phyloP scores from a whole-genome alignment of 2,888 invertebrate genomes.

The Megaustenia siamemsis region DNA sequence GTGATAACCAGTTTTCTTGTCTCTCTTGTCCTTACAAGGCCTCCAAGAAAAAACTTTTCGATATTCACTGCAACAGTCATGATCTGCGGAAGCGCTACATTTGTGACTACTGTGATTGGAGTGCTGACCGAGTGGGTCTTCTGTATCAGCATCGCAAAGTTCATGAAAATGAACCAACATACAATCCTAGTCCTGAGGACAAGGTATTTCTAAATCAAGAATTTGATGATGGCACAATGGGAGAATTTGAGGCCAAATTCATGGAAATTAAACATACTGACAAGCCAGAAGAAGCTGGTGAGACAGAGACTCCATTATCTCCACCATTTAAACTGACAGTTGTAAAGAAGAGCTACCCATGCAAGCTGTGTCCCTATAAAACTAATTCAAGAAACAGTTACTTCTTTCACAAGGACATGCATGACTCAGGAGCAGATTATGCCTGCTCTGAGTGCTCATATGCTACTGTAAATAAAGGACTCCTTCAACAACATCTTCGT shows the following conservation, averaged over 20 bases:
- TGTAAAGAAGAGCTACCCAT: conserved; percentile 60
- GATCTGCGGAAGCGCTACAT: conserved; percentile 69
- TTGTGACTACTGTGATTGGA: conserved; percentile 77
- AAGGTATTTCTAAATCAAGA: conserved; percentile 71
- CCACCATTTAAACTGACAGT: conserved; percentile 59
- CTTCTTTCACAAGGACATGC: conserved; percentile 57
- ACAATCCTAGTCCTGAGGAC: conserved; percentile 65
- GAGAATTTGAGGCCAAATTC: conserved; percentile 60
- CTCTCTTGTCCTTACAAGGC: conserved; percentile 70
- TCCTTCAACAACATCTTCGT: conserved; percentile 71
- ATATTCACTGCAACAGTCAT: conserved; percentile 73
- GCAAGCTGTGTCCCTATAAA: conserved; percentile 63
- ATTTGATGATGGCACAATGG: conserved; percentile 65
- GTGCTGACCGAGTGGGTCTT: conserved; percentile 70
- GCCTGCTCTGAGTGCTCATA: conserved; percentile 72
- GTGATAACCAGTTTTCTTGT: conserved; percentile 60
- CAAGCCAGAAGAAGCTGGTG: conserved; percentile 43
- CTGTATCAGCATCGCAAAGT: conserved; percentile 74
- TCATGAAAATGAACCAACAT: conserved; percentile 66
- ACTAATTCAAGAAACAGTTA: conserved; percentile 62
- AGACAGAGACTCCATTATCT: conserved; percentile 20
- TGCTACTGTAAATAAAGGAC: conserved; percentile 68
- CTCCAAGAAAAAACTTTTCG: conserved; percentile 68
- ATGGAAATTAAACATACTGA: conserved; percentile 50
- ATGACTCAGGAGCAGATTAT: conserved; percentile 56